These are phyloP conservation scores for Ascidia mentula DNA, from an alignment of 23 tunicate species.

Conservation along the genomic window DNA sequence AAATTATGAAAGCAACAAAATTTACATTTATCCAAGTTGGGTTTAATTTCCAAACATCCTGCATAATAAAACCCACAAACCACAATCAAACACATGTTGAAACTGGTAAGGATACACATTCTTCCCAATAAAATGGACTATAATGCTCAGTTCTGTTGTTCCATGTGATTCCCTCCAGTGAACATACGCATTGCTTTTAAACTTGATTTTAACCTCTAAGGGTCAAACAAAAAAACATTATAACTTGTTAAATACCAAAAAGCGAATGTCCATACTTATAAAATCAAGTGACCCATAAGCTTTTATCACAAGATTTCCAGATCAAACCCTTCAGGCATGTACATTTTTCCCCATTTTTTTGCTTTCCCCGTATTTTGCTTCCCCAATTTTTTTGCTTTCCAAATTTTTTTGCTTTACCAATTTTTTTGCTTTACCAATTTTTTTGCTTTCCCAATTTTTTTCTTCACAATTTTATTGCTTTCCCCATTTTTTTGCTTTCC, in stretches of 20 bases:
- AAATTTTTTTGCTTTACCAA: too few relatives aligned
- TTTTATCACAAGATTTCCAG: neutral
- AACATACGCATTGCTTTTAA: constrained; percentile 57
- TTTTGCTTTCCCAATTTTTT: too few relatives aligned
- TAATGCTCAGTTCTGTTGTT: constrained; percentile 36
- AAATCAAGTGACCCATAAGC: neutral
- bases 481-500: too few relatives aligned
- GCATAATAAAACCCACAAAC: too few relatives aligned
- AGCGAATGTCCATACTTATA: neutral
- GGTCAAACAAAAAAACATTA: neutral
- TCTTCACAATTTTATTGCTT: too few relatives aligned
- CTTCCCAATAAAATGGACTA: neutral
- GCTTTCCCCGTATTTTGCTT: neutral
- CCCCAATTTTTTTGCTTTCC: too few relatives aligned
- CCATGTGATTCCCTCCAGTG: constrained; percentile 64
- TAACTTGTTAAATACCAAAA: neutral
- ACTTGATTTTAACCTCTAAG: constrained; percentile 45
- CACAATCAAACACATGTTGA: too few relatives aligned
- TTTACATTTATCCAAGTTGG: too few relatives aligned
- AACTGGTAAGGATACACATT: neutral
- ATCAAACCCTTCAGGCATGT: neutral
- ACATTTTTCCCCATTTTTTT: neutral
- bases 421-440: too few relatives aligned
- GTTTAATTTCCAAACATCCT: too few relatives aligned
- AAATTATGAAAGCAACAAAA: too few relatives aligned